Conservation (phyloP, 2,797 vertebrate species). For the Sarcophilus harrisii region DNA sequence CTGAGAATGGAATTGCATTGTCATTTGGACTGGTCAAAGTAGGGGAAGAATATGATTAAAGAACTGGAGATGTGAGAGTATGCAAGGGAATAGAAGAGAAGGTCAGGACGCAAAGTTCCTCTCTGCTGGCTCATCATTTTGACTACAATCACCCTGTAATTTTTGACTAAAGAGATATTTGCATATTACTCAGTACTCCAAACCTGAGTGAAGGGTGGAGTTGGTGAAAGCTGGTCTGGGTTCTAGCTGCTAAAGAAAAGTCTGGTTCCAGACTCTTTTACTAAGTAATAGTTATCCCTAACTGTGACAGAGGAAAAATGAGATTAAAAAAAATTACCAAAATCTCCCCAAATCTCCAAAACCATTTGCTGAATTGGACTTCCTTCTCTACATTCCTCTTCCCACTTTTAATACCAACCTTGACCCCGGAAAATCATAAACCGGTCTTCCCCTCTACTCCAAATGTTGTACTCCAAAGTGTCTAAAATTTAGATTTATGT, state of each 20-base stretch:
- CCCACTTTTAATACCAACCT: not conserved
- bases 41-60: not conserved
- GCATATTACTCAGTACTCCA: not conserved
- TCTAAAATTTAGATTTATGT: not conserved
- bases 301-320: not conserved
- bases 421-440: not conserved
- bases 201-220: not conserved
- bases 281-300: not conserved
- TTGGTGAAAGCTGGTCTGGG: not conserved
- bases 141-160: not conserved
- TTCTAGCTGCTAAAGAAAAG: not conserved
- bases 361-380: not conserved
- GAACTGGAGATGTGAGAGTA: not conserved
- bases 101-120: not conserved
- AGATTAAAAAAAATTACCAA: not conserved
- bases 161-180: not conserved
- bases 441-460: not conserved
- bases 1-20: slow-evolving; percentile 34
- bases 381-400: not conserved
- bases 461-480: not conserved
- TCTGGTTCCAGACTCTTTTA: not conserved
- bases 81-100: not conserved
- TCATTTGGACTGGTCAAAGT: slow-evolving; percentile 57
- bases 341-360: not conserved
- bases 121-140: not conserved